Base-by-base conservation (phyloP, 2,113 vertebrate species). In the Amia ocellicauda region DNA sequence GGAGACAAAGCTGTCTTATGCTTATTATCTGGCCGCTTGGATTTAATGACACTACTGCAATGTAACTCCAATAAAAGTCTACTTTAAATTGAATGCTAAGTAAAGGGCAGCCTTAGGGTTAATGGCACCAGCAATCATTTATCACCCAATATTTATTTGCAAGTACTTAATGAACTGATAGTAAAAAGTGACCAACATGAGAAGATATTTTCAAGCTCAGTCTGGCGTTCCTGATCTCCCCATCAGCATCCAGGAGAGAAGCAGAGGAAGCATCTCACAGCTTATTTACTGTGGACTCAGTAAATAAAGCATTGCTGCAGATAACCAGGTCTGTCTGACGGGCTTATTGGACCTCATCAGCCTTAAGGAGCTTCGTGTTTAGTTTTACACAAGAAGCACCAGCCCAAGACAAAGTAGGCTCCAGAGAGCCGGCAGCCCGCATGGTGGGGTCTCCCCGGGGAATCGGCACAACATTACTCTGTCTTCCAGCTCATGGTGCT, bases 71-170 rank as follows among this genome's bases (percentile, higher is more conserved):
- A 19, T 62, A 50, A 62, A 50, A 28, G 54, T 19, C 17, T 31
- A 58, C 56, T 64, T 47, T 56, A 14, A 22, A 49, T 20, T 19
- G 31, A 17, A 29, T 64, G 62, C 19, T 58, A 64, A 49, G 14
- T 43, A n/a, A 20, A 49, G 26, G 53, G 41, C 31, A 28, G 24
- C 42, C 22, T 57, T 43, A 17, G 26, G 28, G 10, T 55, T 42
- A n/a, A 43, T 49, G 42, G 31, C 42, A 50, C 28, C n/a, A n/a
- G n/a, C n/a, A n/a, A n/a, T n/a, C n/a, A n/a, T n/a, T n/a, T n/a
- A n/a, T n/a, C n/a, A n/a, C n/a, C n/a, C n/a, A n/a, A n/a, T n/a
- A n/a, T n/a, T n/a, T n/a, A n/a, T n/a, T n/a, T n/a, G n/a, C n/a
- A n/a, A n/a, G n/a, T n/a, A n/a, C n/a, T n/a, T n/a, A n/a, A n/a